phyloP scores from a whole-genome alignment of 1,140 invertebrate species.

The Leptopilina clavipes region DNA sequence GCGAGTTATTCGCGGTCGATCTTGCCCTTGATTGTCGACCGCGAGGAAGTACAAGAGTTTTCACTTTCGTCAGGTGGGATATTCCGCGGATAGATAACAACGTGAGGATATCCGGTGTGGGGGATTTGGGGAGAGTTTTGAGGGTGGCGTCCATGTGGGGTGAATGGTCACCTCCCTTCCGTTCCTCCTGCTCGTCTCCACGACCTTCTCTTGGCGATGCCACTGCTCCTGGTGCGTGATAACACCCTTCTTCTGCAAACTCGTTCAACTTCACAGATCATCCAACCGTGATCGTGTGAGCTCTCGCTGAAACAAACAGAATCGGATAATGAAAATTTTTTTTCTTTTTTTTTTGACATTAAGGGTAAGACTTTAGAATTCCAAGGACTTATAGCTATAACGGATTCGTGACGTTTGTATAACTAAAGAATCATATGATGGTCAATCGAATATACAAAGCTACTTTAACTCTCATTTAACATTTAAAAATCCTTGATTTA shows the following conservation, averaged over 20 bases:
- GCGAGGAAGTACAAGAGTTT: background rate
- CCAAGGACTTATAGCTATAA: constrained; percentile 26
- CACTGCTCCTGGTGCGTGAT: constrained; percentile 59
- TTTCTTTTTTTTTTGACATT: background rate
- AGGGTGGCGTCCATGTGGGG: constrained; percentile 69
- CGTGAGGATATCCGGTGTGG: constrained; percentile 64
- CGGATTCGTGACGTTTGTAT: background rate
- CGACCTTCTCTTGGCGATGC: constrained; percentile 58
- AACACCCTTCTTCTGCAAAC: constrained; percentile 51
- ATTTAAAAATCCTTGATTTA: constrained; percentile 32
- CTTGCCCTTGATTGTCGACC: constrained; percentile 22
- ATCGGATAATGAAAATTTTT: background rate
- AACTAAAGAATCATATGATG: constrained; percentile 28
- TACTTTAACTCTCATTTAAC: constrained; percentile 18
- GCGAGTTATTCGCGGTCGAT: constrained; percentile 37
- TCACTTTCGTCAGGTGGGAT: constrained; percentile 60
- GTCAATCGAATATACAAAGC: constrained; percentile 14
- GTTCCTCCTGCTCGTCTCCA: constrained; percentile 60
- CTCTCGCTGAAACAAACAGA: constrained; percentile 53
- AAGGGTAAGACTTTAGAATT: background rate
- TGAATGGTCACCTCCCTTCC: constrained; percentile 66
- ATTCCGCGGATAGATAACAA: constrained; percentile 64
- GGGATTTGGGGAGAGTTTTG: constrained; percentile 62
- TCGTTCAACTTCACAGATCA: constrained; percentile 51
- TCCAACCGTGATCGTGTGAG: constrained; percentile 48